Evolutionary conservation across 2,113 vertebrate genomes (phyloP).

Genomic region (Jaculus jaculus): DNA sequence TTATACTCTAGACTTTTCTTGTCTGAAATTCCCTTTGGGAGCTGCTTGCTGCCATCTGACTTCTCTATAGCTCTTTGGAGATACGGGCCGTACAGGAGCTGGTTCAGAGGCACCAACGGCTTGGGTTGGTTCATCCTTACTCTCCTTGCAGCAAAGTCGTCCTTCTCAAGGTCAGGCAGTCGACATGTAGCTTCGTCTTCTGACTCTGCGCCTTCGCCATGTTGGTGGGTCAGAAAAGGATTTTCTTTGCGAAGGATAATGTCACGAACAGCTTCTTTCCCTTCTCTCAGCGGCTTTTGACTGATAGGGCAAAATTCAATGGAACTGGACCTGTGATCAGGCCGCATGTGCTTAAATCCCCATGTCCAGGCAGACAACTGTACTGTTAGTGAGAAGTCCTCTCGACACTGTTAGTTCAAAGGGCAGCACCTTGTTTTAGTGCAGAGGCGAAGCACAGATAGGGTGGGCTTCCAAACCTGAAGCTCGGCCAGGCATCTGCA

Average conservation of each 20-base stretch:
- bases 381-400: constrained; percentile 74
- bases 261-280: constrained; percentile 81
- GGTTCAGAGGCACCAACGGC: constrained; percentile 84
- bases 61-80: constrained; percentile 84
- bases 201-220: constrained; percentile 87
- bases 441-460: constrained; percentile 47
- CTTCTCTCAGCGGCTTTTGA: constrained; percentile 80
- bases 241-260: constrained; percentile 93
- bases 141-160: constrained; percentile 94
- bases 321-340: constrained; percentile 66
- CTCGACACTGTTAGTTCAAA: constrained; percentile 51
- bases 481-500: constrained; percentile 26
- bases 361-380: not conserved
- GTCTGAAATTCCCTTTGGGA: constrained; percentile 75
- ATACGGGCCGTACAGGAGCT: constrained; percentile 88
- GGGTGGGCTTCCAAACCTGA: constrained; percentile 30
- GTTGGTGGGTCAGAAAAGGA: constrained; percentile 85
- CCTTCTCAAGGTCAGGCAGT: constrained; percentile 92
- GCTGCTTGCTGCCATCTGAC: constrained; percentile 83
- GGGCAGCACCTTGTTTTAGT: constrained; percentile 38
- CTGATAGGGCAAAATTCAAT: constrained; percentile 82
- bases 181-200: constrained; percentile 84
- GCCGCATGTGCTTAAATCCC: constrained; percentile 7
- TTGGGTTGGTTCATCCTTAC: constrained; percentile 86
- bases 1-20: constrained; percentile 76